These are phyloP conservation scores for Chymomyza fuscimana DNA, from an alignment of 2,888 invertebrate species.

Conservation along the genomic window DNA sequence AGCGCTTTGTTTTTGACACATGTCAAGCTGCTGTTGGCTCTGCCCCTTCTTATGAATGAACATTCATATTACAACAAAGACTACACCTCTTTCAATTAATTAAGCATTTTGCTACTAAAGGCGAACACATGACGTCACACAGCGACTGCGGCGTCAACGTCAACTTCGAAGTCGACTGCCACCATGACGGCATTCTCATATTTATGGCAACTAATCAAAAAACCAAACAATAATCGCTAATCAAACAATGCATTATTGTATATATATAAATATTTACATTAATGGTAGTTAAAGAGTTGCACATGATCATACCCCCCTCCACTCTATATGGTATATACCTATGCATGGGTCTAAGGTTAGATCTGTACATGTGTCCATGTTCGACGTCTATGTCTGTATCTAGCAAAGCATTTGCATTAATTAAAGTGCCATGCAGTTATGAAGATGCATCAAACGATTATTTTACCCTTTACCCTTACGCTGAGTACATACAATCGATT, in stretches of 20 bases:
- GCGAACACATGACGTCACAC: constrained; percentile 46
- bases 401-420: constrained; percentile 42
- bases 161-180: constrained; percentile 5
- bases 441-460: constrained; percentile 19
- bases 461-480: constrained; percentile 14
- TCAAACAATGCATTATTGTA: constrained; percentile 56
- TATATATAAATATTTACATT: background rate
- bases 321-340: constrained; percentile 14
- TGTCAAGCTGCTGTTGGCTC: constrained; percentile 36
- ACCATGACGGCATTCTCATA: constrained; percentile 53
- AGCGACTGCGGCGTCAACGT: background rate
- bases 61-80: background rate
- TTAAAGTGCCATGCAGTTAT: constrained; percentile 38
- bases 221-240: constrained; percentile 41
- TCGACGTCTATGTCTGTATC: background rate
- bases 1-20: constrained; percentile 44
- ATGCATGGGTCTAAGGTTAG: constrained; percentile 27
- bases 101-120: constrained; percentile 42
- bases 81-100: constrained; percentile 55
- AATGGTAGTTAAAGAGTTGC: constrained; percentile 33
- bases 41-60: background rate
- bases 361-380: background rate
- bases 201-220: constrained; percentile 44
- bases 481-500: background rate
- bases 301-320: constrained; percentile 24